phyloP scores from a whole-genome alignment of 1,140 invertebrate genomes.

The Reticulitermes speratus region DNA sequence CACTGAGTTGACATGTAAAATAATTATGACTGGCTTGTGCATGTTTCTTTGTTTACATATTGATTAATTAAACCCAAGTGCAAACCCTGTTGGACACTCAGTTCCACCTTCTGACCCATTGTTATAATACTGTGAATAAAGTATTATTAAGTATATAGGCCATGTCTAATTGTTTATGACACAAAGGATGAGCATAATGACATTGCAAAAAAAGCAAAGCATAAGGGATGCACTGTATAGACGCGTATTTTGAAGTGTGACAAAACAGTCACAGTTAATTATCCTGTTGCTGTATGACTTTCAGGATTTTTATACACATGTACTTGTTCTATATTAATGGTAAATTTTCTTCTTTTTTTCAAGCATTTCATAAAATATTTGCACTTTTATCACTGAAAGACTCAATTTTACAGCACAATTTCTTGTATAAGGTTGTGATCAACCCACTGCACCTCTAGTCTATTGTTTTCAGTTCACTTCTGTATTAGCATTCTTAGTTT shows the following conservation, averaged over 20 bases:
- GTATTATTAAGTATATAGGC: conserved; percentile 13
- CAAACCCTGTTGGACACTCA: not conserved
- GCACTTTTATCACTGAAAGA: not conserved
- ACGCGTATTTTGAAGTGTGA: not conserved
- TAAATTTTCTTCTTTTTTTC: not conserved
- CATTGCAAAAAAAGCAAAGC: not conserved
- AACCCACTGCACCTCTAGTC: not conserved
- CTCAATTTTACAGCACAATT: not conserved
- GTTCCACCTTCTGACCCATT: not conserved
- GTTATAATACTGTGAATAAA: not conserved
- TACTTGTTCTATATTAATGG: not conserved
- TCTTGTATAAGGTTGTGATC: not conserved
- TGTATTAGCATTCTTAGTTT: not conserved
- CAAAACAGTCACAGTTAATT: not conserved
- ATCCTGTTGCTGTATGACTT: not conserved
- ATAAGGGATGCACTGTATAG: not conserved
- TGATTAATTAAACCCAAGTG: not conserved
- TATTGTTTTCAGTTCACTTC: not conserved
- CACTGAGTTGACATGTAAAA: conserved; percentile 12
- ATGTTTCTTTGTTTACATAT: not conserved
- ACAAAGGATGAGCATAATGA: not conserved
- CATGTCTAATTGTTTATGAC: not conserved
- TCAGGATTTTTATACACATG: not conserved
- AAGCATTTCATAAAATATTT: not conserved
- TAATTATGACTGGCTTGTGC: not conserved